These are phyloP conservation scores for Gymnoscopelus braueri DNA, from an alignment of 2,797 vertebrate genomes.

Conservation along the genomic window DNA sequence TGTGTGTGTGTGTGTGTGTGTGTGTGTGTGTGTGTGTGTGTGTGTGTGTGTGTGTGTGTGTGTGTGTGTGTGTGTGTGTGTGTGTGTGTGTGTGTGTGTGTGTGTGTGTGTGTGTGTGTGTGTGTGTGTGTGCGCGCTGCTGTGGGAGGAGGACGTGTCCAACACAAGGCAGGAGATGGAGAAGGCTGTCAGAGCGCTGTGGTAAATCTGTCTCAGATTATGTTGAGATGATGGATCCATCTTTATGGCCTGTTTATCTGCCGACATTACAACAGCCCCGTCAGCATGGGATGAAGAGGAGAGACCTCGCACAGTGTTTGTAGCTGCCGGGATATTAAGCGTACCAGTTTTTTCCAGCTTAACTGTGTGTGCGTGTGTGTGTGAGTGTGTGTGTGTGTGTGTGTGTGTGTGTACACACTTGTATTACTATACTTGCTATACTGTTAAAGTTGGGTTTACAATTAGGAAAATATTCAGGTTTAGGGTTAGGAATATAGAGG, in stretches of 20 bases:
- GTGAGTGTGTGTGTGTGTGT: background rate
- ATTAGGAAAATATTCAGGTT: too few species aligned
- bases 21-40: too few species aligned
- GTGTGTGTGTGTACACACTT: background rate
- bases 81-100: background rate
- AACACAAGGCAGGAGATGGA: conserved; percentile 46
- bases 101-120: too few species aligned
- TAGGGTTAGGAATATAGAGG: too few species aligned
- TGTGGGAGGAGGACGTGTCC: conserved; percentile 31
- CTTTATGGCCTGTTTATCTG: conserved; percentile 77
- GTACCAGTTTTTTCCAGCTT: too few species aligned
- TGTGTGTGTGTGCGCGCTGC: conserved; percentile 1
- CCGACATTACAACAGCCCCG: conserved; percentile 49
- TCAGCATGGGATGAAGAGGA: conserved; percentile 17
- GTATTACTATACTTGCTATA: background rate
- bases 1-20: too few species aligned
- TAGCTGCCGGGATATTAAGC: conserved; percentile 12
- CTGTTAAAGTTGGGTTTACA: too few species aligned
- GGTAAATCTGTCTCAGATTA: conserved; percentile 76
- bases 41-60: too few species aligned
- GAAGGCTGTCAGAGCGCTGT: conserved; percentile 44
- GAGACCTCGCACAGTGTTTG: conserved; percentile 9
- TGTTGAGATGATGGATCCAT: conserved; percentile 76
- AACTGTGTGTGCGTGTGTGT: background rate
- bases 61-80: too few species aligned